phyloP scores from a whole-genome alignment of 2,888 invertebrate genomes.

The Yponomeuta plumbellus region DNA sequence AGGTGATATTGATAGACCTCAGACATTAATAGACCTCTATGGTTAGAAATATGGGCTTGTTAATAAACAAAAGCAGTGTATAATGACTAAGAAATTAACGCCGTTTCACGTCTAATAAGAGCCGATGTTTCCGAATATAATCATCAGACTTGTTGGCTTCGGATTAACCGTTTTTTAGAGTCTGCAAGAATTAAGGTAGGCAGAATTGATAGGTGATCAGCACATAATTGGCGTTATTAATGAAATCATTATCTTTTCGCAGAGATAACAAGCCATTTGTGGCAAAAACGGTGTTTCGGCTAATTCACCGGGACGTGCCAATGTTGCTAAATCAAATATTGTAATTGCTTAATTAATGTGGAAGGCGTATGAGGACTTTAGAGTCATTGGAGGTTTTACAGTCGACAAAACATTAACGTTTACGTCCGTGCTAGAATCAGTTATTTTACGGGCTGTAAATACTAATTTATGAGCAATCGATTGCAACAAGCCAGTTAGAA shows the following conservation, averaged over 20 bases:
- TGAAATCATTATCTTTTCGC: neutral
- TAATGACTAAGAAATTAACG: neutral
- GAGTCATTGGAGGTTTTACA: too few species aligned
- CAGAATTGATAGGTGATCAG: neutral
- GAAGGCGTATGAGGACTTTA: too few species aligned
- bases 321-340: neutral
- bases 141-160: neutral
- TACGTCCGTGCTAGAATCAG: too few species aligned
- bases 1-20: too few species aligned
- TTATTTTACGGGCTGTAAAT: too few species aligned
- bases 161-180: neutral
- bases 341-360: neutral
- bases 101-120: neutral
- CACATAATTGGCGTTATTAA: neutral
- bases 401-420: too few species aligned
- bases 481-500: too few species aligned
- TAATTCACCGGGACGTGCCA: neutral
- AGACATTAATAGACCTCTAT: neutral
- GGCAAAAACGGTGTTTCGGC: neutral
- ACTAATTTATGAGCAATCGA: too few species aligned
- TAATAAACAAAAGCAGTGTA: neutral
- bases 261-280: neutral
- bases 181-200: neutral
- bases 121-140: neutral
- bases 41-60: neutral